Conservation (phyloP, 2,797 vertebrate species). For the Aviceda leuphotes region DNA sequence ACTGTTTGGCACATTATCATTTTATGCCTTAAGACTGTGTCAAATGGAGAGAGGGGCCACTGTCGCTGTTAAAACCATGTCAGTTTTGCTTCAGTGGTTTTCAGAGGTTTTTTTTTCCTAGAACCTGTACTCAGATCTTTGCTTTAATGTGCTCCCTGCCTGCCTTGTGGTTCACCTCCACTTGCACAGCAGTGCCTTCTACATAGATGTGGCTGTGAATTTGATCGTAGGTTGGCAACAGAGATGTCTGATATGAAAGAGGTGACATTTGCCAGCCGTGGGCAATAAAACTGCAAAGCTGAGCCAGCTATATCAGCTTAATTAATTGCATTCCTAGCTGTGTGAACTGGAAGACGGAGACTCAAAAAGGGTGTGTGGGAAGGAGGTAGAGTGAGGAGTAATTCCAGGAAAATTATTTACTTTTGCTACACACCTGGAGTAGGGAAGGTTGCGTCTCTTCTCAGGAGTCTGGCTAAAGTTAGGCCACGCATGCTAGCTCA, state of each 20-base stretch:
- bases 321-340: slow-evolving; percentile 12
- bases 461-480: background rate
- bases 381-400: background rate
- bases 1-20: background rate
- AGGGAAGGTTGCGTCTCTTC: background rate
- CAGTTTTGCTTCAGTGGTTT: background rate
- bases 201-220: background rate
- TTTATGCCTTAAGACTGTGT: background rate
- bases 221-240: background rate
- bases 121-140: background rate
- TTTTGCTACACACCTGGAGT: background rate
- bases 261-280: background rate
- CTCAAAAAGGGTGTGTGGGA: background rate
- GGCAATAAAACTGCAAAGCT: background rate
- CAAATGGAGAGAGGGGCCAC: background rate
- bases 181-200: background rate
- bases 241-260: background rate
- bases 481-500: background rate
- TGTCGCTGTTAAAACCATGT: background rate
- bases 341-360: background rate
- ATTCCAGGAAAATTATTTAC: background rate
- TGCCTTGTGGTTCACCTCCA: background rate
- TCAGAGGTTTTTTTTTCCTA: background rate
- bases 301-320: slow-evolving; percentile 11
- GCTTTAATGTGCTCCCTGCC: background rate